phyloP scores from a whole-genome alignment of 1,140 invertebrate species.

The Pseudomyrmex flavicornis region DNA sequence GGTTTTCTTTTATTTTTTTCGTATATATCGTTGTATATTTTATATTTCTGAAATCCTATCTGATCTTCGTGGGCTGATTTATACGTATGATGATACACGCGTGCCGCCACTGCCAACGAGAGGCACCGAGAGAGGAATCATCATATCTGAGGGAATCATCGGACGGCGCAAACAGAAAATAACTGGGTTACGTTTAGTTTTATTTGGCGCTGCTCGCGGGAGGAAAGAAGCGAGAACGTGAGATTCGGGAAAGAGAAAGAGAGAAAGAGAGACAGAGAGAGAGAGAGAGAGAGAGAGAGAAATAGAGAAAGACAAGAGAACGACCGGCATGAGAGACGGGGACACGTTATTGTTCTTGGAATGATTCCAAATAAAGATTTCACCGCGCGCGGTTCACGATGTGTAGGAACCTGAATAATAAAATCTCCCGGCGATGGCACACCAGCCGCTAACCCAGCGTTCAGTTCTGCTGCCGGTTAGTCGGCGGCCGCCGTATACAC shows the following conservation, averaged over 20 bases:
- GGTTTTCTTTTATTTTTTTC: constrained; percentile 75
- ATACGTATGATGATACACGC: constrained; percentile 85
- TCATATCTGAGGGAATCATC: constrained; percentile 84
- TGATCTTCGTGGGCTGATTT: constrained; percentile 84
- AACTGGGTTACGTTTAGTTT: constrained; percentile 85
- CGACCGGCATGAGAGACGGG: constrained; percentile 47
- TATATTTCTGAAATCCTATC: constrained; percentile 85
- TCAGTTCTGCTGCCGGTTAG: constrained; percentile 72
- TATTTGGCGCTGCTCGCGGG: constrained; percentile 78
- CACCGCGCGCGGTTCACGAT: constrained; percentile 75
- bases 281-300: not conserved
- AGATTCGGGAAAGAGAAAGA: not conserved
- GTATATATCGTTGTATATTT: constrained; percentile 80
- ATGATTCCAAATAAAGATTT: constrained; percentile 86
- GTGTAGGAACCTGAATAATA: constrained; percentile 84
- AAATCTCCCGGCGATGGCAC: constrained; percentile 79
- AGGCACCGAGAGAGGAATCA: constrained; percentile 63
- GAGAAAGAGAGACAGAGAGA: no score
- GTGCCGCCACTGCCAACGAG: constrained; percentile 84
- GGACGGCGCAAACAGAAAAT: constrained; percentile 83
- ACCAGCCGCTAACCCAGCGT: constrained; percentile 75
- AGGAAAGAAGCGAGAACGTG: not conserved
- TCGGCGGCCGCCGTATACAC: constrained; percentile 7
- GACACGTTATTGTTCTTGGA: constrained; percentile 85
- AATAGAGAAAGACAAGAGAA: not conserved